Base-by-base conservation (phyloP, 1,140 invertebrate genomes). In the Alviniconcha marisindica region DNA sequence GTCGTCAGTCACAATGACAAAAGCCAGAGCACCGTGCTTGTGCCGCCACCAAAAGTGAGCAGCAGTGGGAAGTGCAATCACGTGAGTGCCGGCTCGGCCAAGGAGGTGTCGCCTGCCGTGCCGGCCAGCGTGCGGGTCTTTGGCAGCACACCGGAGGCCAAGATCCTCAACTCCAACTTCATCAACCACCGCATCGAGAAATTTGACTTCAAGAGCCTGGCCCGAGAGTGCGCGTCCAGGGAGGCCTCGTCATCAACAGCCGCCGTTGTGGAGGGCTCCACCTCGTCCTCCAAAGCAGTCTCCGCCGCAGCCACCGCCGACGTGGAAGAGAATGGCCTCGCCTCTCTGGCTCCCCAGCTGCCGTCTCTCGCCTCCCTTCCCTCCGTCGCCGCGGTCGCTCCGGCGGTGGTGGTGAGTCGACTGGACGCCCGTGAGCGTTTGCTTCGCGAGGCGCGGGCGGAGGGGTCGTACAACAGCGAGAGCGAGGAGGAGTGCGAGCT, bases 391-490 rank as follows among this genome's bases (percentile, higher is more conserved):
- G 12, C 28, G 2, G 51, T 63, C 18, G 12, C 28, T 5, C n/a
- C 21, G 21, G 21, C 40, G 33, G 51, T 31, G 76, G 84, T 86
- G 21, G 79, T 86, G 5, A 90, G 90, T 85, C 86, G 88, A 71
- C 82, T 91, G 31, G 90, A 91, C 56, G 83, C 88, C 48, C 87
- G 88, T 40, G 90, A 90, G 77, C 36, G 83, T 69, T 84, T 84
- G 44, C 83, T 89, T 63, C 82, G 74, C 44, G 83, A 87, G 73
- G 76, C 87, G 44, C 81, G 88, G 18, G 51, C 63, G 14, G 83
- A 84, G 10, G 87, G 85, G 2, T 79, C 69, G 21, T 87, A 88
- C 56, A 86, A 84, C 56, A 89, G 88, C 83, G 91, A 91, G 78
- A 89, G 84, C 51, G 89, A 90, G 40, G 87, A 86, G 66, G 88